phyloP scores from a whole-genome alignment of 2,113 vertebrate genomes.

The Cephalopterus ornatus region DNA sequence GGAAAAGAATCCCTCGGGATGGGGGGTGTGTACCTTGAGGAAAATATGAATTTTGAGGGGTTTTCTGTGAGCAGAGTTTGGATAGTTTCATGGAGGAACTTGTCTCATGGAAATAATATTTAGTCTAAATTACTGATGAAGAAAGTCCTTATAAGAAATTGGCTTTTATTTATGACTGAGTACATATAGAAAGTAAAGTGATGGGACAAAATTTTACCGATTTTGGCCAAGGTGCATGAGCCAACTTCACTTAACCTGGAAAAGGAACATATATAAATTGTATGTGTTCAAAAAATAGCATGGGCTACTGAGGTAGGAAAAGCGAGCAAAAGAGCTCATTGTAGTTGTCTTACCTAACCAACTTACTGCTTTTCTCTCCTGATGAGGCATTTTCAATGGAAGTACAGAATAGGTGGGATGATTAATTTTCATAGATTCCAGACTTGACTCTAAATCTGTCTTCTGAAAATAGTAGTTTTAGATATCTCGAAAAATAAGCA shows the following conservation, averaged over 20 bases:
- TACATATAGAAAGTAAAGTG: not conserved
- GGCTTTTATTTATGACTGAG: not conserved
- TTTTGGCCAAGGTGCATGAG: not conserved
- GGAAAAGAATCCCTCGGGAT: not conserved
- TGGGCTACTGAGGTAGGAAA: not conserved
- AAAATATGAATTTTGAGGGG: not conserved
- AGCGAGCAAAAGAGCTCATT: not conserved
- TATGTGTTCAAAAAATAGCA: not conserved
- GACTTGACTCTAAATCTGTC: not conserved
- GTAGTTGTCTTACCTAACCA: not conserved
- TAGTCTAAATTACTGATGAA: not conserved
- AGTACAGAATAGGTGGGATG: not conserved
- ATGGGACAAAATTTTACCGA: not conserved
- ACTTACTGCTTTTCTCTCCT: not conserved
- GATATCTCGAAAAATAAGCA: not conserved
- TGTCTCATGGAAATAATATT: not conserved
- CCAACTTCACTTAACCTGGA: not conserved
- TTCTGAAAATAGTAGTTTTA: not conserved
- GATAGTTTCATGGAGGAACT: not conserved
- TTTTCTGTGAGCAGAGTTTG: not conserved
- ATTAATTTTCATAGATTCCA: not conserved
- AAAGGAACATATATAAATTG: not conserved
- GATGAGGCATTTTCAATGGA: not conserved
- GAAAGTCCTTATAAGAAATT: not conserved
- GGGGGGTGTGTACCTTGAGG: not conserved